phyloP scores from a whole-genome alignment of 2,113 vertebrate genomes.

The Burhinus oedicnemus region DNA sequence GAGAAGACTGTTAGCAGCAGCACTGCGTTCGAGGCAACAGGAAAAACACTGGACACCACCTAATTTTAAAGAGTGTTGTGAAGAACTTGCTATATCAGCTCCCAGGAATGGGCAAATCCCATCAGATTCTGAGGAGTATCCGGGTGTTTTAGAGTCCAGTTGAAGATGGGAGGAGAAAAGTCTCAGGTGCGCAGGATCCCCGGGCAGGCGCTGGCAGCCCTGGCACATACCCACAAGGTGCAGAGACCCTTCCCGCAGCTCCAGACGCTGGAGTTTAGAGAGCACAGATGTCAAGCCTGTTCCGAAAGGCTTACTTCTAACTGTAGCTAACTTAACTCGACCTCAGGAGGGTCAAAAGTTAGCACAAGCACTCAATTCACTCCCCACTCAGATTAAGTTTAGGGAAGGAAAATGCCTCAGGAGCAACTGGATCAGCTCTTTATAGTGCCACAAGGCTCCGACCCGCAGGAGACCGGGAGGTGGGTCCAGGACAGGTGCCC shows the following conservation, averaged over 20 bases:
- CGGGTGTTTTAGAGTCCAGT: accelerated
- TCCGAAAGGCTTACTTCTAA: neutral
- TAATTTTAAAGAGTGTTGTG: accelerated
- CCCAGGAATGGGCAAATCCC: neutral
- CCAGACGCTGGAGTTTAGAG: accelerated
- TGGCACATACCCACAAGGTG: too few relatives aligned
- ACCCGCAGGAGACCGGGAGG: neutral
- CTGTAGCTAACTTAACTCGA: too few relatives aligned
- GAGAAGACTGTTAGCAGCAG: neutral
- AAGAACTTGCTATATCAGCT: neutral
- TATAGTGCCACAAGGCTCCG: accelerated
- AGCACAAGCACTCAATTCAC: neutral
- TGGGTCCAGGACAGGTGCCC: neutral
- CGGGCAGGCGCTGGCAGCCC: neutral
- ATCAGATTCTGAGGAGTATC: neutral
- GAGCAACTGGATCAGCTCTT: neutral
- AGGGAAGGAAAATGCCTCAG: neutral
- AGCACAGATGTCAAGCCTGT: neutral
- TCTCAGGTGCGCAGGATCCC: neutral
- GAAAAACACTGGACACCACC: accelerated
- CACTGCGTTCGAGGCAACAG: accelerated
- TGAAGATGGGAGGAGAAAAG: neutral
- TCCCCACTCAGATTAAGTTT: neutral
- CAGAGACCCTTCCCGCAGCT: neutral
- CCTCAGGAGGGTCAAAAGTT: neutral